These are phyloP conservation scores for Pediacus dermestoides DNA, from an alignment of 2,888 invertebrate genomes.

Conservation along the genomic window DNA sequence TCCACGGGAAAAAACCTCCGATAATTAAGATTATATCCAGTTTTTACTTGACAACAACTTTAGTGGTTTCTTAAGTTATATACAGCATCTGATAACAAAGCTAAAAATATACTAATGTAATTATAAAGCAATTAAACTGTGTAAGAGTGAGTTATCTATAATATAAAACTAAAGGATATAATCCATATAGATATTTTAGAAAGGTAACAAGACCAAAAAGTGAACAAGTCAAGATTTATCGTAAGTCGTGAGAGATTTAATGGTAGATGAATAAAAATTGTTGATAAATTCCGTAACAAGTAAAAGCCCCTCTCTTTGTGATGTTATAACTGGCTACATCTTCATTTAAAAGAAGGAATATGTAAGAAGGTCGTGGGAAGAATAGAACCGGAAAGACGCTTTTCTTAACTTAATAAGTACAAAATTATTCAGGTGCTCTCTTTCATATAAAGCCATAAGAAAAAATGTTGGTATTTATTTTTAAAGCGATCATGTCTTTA, in stretches of 20 bases:
- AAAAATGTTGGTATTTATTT: too few species aligned
- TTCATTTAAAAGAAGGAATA: conserved; percentile 9
- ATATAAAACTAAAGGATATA: conserved; percentile 1
- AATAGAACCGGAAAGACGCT: conserved; percentile 18
- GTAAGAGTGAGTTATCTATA: too few species aligned
- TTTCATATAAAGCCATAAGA: too few species aligned
- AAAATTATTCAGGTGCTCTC: too few species aligned
- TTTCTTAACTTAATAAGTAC: conserved; percentile 12
- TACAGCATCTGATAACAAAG: too few species aligned
- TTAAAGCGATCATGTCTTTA: too few species aligned
- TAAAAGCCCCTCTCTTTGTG: conserved; percentile 8
- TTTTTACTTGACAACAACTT: too few species aligned
- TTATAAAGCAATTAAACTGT: conserved; percentile 19
- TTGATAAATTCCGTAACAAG: conserved; percentile 15
- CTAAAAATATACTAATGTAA: too few species aligned
- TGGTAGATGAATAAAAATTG: conserved; percentile 17
- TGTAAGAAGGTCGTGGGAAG: conserved; percentile 17
- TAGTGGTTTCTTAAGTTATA: too few species aligned
- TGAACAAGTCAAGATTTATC: conserved; percentile 11
- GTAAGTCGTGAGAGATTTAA: conserved; percentile 16
- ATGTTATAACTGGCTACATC: conserved; percentile 4
- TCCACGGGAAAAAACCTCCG: too few species aligned
- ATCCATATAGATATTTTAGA: too few species aligned
- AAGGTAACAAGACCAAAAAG: conserved; percentile 7
- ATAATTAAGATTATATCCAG: too few species aligned